These are phyloP conservation scores for Drosophila atripex DNA, from an alignment of 2,888 invertebrate species.

Conservation along the genomic window DNA sequence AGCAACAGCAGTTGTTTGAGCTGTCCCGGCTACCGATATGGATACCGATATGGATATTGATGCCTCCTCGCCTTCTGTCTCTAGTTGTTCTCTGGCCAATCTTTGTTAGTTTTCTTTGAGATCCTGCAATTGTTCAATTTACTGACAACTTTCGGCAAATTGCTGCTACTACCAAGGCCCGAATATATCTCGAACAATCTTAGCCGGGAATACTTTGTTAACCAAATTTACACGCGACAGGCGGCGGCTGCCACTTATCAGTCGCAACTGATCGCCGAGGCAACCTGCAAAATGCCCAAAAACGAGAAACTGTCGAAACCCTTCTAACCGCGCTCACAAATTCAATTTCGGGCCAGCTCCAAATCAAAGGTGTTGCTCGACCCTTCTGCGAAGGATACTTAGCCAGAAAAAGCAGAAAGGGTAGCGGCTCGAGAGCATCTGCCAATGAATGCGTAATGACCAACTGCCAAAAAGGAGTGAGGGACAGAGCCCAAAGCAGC, in stretches of 20 bases:
- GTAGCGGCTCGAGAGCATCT: conserved; percentile 70
- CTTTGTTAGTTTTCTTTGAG: conserved; percentile 45
- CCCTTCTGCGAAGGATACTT: conserved; percentile 65
- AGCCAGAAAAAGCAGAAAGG: conserved; percentile 20
- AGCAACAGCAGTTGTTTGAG: conserved; percentile 66
- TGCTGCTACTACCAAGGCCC: conserved; percentile 12
- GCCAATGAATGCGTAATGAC: conserved; percentile 80
- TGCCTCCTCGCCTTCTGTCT: conserved; percentile 47
- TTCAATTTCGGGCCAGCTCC: conserved; percentile 66
- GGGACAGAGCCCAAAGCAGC: conserved; percentile 41
- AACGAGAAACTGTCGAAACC: conserved; percentile 20
- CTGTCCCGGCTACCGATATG: conserved; percentile 60
- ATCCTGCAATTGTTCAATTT: conserved; percentile 38
- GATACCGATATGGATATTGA: conserved; percentile 62
- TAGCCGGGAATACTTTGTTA: conserved; percentile 36
- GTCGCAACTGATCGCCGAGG: conserved; percentile 29
- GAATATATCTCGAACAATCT: conserved; percentile 19
- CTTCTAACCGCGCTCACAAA: conserved; percentile 49
- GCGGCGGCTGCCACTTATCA: conserved; percentile 49
- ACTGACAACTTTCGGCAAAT: conserved; percentile 34
- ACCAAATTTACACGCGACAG: conserved; percentile 41
- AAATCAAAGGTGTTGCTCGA: conserved; percentile 82
- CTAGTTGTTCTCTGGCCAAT: conserved; percentile 26
- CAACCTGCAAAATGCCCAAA: conserved; percentile 46
- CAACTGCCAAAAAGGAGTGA: conserved; percentile 78